Percentiles rank a stretch among this genome's conserved stretches.
Evolutionary conservation across 2,888 invertebrate genomes (phyloP).

Genomic region (Drepana falcataria): DNA sequence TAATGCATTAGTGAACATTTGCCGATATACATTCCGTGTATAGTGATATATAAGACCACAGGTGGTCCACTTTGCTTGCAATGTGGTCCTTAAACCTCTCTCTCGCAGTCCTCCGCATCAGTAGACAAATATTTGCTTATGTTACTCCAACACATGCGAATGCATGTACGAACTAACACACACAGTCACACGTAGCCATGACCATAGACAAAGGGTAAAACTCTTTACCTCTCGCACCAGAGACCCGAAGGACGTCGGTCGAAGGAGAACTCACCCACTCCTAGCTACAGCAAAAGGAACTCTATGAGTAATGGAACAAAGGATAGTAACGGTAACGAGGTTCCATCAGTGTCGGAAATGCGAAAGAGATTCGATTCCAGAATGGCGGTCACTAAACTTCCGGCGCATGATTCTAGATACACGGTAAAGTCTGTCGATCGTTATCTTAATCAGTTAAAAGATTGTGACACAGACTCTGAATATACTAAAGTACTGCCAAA

Average conservation of each 20-base stretch:
- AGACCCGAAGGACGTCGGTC: conserved; percentile 68
- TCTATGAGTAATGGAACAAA: conserved; percentile 67
- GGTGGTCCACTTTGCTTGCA: background rate
- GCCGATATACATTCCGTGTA: too few relatives aligned
- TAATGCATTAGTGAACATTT: too few relatives aligned
- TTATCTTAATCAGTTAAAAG: conserved; percentile 61
- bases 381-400: conserved; percentile 71
- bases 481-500: conserved; percentile 56
- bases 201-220: conserved; percentile 41
- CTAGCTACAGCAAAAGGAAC: conserved; percentile 57
- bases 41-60: too few relatives aligned
- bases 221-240: conserved; percentile 34
- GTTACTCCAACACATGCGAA: conserved; percentile 28
- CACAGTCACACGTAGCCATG: conserved; percentile 58
- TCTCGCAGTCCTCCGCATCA: conserved; percentile 15
- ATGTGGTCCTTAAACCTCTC: background rate
- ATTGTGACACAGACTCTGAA: conserved; percentile 62
- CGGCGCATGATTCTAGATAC: conserved; percentile 59
- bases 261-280: conserved; percentile 59
- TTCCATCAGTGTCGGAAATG: conserved; percentile 79
- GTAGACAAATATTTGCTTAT: conserved; percentile 34
- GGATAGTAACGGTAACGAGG: conserved; percentile 79
- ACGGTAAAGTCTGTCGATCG: conserved; percentile 55
- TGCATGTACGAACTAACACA: conserved; percentile 69
- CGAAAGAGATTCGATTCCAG: conserved; percentile 77